A percentile compares a stretch with the other conserved stretches of the same genome.
phyloP scores from a whole-genome alignment of 2,797 vertebrate genomes.

The Graptemys geographica region DNA sequence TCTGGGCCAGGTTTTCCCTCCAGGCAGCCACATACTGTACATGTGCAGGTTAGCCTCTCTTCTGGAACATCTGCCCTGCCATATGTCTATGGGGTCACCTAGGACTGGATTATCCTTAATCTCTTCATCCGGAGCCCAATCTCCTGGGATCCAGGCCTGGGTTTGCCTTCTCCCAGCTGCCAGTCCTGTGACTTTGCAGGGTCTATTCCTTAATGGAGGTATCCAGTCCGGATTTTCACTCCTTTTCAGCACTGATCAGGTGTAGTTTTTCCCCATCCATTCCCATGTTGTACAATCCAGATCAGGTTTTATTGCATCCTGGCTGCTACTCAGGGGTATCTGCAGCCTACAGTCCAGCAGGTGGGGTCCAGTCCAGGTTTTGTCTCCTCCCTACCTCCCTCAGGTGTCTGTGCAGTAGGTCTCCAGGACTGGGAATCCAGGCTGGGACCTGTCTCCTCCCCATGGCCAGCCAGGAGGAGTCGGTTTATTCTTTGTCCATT shows the following conservation, averaged over 20 bases:
- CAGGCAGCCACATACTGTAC: background rate
- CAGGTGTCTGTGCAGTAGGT: constrained; percentile 43
- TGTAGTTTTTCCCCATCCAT: constrained; percentile 19
- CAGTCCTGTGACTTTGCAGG: background rate
- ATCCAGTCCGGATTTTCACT: background rate
- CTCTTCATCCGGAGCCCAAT: constrained; percentile 1
- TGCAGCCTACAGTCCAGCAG: background rate
- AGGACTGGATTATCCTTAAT: background rate
- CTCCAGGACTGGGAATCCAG: constrained; percentile 40
- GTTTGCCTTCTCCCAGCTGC: constrained; percentile 21
- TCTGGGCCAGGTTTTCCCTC: background rate
- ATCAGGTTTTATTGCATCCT: constrained; percentile 23
- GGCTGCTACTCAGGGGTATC: constrained; percentile 17
- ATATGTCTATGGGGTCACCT: background rate
- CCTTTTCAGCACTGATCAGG: background rate
- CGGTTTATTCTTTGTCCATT: background rate
- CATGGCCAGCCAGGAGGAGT: constrained; percentile 4
- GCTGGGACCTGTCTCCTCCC: constrained; percentile 28
- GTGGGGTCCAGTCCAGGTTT: constrained; percentile 41
- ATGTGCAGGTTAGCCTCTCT: background rate
- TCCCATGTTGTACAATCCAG: constrained; percentile 39
- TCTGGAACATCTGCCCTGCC: background rate
- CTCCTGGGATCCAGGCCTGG: constrained; percentile 19
- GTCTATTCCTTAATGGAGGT: background rate
- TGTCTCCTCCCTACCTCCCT: constrained; percentile 23